Evolutionary conservation across 2,888 invertebrate species (phyloP).

Genomic region (Hyposoter dolosus): DNA sequence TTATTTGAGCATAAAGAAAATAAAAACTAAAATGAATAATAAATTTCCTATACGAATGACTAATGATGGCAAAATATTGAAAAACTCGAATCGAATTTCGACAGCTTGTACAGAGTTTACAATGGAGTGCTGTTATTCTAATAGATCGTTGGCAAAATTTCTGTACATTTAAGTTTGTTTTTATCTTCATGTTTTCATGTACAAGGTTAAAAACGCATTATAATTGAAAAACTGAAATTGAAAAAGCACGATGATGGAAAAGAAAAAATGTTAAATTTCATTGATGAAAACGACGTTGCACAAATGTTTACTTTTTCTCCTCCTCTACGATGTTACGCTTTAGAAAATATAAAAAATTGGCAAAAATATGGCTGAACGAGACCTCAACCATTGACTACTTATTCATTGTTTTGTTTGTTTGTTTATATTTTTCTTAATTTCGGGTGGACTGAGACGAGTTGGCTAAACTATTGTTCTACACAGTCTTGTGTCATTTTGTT

Average conservation of each 20-base stretch:
- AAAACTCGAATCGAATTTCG: constrained; percentile 52
- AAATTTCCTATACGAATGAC: neutral
- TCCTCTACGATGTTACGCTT: constrained; percentile 45
- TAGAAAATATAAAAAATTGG: constrained; percentile 73
- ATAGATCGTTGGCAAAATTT: constrained; percentile 57
- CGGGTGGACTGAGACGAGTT: constrained; percentile 32
- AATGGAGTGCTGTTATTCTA: constrained; percentile 73
- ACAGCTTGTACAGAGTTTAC: constrained; percentile 82
- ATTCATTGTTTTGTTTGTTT: neutral
- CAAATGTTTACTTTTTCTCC: constrained; percentile 1
- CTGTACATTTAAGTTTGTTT: constrained; percentile 26
- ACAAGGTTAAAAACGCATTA: constrained; percentile 6
- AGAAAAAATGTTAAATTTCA: constrained; percentile 22
- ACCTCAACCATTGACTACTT: constrained; percentile 42
- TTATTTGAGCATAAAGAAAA: constrained; percentile 18
- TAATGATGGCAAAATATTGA: neutral
- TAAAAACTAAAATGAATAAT: neutral
- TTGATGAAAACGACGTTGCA: constrained; percentile 32
- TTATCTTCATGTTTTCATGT: constrained; percentile 9
- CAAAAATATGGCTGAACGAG: constrained; percentile 76
- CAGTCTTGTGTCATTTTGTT: constrained; percentile 45
- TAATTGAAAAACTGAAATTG: constrained; percentile 10
- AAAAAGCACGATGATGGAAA: constrained; percentile 45
- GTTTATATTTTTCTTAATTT: neutral
- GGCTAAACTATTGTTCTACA: constrained; percentile 60